Percentiles rank a stretch among this genome's conserved stretches.
Conservation (phyloP, 37 sponge, comb jelly and placozoan genomes). For the Aplysina aerophoba region DNA sequence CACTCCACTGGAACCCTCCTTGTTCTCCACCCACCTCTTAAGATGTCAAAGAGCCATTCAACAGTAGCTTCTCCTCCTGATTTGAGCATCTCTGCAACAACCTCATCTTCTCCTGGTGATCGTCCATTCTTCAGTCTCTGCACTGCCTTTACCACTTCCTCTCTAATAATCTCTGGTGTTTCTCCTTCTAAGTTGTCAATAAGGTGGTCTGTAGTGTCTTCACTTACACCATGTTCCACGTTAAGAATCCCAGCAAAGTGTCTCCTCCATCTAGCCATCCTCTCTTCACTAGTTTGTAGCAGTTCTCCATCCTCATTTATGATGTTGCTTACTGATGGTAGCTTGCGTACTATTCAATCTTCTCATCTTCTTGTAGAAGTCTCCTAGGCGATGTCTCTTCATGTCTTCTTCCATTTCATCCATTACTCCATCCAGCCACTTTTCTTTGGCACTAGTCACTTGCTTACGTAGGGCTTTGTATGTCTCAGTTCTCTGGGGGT, state of each 20-base stretch:
- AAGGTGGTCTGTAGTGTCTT: not conserved
- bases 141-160: slow-evolving; percentile 26
- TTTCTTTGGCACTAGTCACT: slow-evolving; percentile 18
- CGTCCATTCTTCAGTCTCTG: slow-evolving; percentile 1
- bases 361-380: slow-evolving; percentile 30
- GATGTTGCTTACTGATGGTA: slow-evolving; percentile 5
- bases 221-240: not conserved
- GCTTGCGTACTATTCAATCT: not conserved
- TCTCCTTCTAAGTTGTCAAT: not conserved
- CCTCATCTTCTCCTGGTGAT: not conserved
- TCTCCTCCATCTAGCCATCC: slow-evolving; percentile 2
- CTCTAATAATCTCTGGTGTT: not conserved
- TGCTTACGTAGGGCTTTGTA: slow-evolving; percentile 15
- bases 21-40: not conserved
- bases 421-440: slow-evolving; percentile 27
- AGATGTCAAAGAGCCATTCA: slow-evolving; percentile 1
- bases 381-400: slow-evolving; percentile 14
- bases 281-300: not conserved
- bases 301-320: not conserved
- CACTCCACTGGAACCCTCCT: slow-evolving; percentile 21
- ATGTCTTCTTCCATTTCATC: slow-evolving; percentile 20
- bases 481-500: not conserved
- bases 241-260: slow-evolving; percentile 13
- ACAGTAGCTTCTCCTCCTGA: not conserved
- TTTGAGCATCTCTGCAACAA: slow-evolving; percentile 18